These are phyloP conservation scores for Conus ventricosus DNA, from an alignment of 1,140 invertebrate species.

Conservation along the genomic window DNA sequence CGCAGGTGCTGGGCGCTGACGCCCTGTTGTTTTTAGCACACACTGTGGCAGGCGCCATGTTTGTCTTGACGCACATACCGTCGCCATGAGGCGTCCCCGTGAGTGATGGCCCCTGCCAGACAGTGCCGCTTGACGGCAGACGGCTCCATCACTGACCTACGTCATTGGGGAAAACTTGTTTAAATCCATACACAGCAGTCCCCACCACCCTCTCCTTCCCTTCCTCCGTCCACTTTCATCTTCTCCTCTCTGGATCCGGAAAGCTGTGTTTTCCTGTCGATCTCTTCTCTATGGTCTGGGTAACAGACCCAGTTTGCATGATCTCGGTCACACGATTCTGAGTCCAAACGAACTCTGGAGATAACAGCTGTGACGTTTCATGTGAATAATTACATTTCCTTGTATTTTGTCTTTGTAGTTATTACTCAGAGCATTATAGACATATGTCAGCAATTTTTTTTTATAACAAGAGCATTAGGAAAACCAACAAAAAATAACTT, in stretches of 20 bases:
- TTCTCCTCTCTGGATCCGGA: neutral
- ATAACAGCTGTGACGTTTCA: no score
- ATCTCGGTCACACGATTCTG: no score
- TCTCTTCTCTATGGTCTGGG: no score
- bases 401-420: no score
- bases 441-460: no score
- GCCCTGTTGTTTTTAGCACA: neutral
- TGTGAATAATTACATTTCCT: no score
- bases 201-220: neutral
- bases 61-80: neutral
- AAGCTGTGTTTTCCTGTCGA: no score
- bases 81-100: neutral
- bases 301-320: no score
- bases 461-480: no score
- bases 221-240: neutral
- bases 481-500: no score
- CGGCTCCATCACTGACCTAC: neutral
- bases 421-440: no score
- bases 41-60: neutral
- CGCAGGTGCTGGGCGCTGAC: neutral
- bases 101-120: slow-evolving; percentile 9
- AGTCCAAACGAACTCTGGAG: no score
- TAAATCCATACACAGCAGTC: neutral
- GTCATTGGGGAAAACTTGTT: neutral
- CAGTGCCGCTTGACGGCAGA: neutral